These are phyloP conservation scores for Gastracanthus pulcherrimus DNA, from an alignment of 2,888 invertebrate species.

Conservation along the genomic window DNA sequence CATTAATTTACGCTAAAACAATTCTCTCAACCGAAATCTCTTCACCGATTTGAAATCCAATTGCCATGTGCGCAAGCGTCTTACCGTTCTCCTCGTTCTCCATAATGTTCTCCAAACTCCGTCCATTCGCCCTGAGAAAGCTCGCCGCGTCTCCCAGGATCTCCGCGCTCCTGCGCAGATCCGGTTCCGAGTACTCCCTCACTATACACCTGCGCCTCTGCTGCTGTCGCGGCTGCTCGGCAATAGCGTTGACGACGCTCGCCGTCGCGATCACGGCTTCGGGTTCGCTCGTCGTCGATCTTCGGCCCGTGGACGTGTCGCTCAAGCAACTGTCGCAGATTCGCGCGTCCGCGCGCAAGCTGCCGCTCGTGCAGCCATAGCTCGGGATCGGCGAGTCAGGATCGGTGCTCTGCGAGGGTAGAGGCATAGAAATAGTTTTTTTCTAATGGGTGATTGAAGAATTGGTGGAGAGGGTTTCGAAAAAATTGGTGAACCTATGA, in stretches of 20 bases:
- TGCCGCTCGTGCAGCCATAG: background rate
- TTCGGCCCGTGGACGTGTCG: background rate
- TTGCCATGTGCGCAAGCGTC: too few relatives aligned
- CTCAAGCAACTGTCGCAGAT: slow-evolving; percentile 50
- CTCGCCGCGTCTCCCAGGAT: background rate
- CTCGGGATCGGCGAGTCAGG: background rate
- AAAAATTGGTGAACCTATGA: too few relatives aligned
- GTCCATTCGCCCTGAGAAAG: slow-evolving; percentile 66
- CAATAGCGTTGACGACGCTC: background rate
- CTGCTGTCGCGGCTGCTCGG: background rate
- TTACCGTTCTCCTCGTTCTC: slow-evolving; percentile 63
- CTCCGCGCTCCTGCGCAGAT: slow-evolving; percentile 60
- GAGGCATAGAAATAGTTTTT: too few relatives aligned
- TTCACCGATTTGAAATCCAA: too few relatives aligned
- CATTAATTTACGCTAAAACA: too few relatives aligned
- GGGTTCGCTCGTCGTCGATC: background rate
- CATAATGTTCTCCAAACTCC: slow-evolving; percentile 72
- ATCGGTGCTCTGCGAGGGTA: slow-evolving; percentile 14
- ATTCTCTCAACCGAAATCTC: too few relatives aligned
- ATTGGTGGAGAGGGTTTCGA: too few relatives aligned
- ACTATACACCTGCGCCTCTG: slow-evolving; percentile 30
- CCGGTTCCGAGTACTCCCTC: slow-evolving; percentile 73
- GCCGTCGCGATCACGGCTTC: background rate
- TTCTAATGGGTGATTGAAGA: too few relatives aligned
- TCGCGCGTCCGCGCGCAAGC: slow-evolving; percentile 21